These are phyloP conservation scores for Drosophila testacea DNA, from an alignment of 2,888 invertebrate species.

Conservation along the genomic window DNA sequence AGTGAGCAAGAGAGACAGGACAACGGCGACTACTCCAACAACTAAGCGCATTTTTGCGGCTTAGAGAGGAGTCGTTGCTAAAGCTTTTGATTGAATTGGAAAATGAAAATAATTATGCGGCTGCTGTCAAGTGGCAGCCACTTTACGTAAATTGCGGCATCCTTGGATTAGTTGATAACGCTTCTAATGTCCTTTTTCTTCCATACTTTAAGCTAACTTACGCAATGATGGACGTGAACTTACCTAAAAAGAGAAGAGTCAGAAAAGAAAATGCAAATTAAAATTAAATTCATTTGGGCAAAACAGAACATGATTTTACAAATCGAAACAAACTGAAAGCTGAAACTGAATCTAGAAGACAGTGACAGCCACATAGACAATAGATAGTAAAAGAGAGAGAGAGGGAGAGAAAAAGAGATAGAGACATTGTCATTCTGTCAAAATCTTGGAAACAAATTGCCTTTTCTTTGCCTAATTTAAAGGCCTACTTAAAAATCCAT, in stretches of 20 bases:
- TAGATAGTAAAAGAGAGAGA: neutral
- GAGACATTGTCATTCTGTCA: slow-evolving; percentile 42
- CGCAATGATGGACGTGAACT: slow-evolving; percentile 46
- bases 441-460: slow-evolving; percentile 76
- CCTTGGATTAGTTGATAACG: slow-evolving; percentile 21
- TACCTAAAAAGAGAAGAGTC: slow-evolving; percentile 66
- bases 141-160: slow-evolving; percentile 36
- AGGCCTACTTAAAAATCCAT: slow-evolving; percentile 82
- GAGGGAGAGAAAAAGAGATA: neutral
- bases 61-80: slow-evolving; percentile 29
- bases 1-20: neutral
- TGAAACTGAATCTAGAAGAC: slow-evolving; percentile 22
- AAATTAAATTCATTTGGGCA: slow-evolving; percentile 66
- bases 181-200: slow-evolving; percentile 15
- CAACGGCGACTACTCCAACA: slow-evolving; percentile 9
- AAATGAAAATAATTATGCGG: slow-evolving; percentile 75
- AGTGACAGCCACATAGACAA: neutral
- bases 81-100: slow-evolving; percentile 72
- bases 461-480: slow-evolving; percentile 74
- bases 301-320: slow-evolving; percentile 40
- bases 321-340: slow-evolving; percentile 41
- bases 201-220: slow-evolving; percentile 35
- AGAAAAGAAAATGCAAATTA: slow-evolving; percentile 48
- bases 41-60: slow-evolving; percentile 57
- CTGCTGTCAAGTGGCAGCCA: slow-evolving; percentile 50